Evolutionary conservation across 2,113 vertebrate genomes (phyloP), one percentile per base, ranked within the genome.

Genomic region (Platanista minor): DNA sequence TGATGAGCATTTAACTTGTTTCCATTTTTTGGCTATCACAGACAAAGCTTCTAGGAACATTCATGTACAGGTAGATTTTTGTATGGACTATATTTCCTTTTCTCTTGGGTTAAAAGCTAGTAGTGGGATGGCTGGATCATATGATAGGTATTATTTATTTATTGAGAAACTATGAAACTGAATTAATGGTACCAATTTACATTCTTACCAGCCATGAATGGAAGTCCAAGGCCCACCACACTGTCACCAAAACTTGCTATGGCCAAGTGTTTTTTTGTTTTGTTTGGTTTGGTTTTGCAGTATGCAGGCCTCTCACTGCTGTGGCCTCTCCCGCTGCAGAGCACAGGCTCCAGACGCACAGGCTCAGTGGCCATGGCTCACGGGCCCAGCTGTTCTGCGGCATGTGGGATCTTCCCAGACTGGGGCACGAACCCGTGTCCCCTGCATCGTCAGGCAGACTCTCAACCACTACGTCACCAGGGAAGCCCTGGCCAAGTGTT

Each of bases 51-150:
- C 41, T 13, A 23, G 23, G 25, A 18, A 17, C 8, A 21, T 41
- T 1, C 57, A 29, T 4, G 43, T 29, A 29, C 4, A 3, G 2
- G 23, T 6, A n/a, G 4, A 49, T n/a, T 27, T 84, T 14, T 67
- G 6, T 13, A 21, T 52, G 12, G 29, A 4, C 33, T 7, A 0
- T 5, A 29, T 81, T 29, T 82, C 33, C 3, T 23, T 25, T 54
- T 66, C 17, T 21, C 10, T 36, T 54, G n/a, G 49, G 20, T 31
- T 23, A 67, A 20, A 17, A 64, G 71, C 36, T 25, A 23, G 5
- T 3, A 5, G 8, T 3, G 1, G 3, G 12, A 5, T 13, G 13
- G 27, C 17, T 9, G 0, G 15, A 17, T 31, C 15, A 12, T 41
- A 10, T 4, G 23, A 21, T 10, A 72, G 2, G 29, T 3, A 1